A percentile compares a stretch with the other conserved stretches of the same genome.
Evolutionary conservation across 2,888 invertebrate species (phyloP).

Genomic region (Rhamphomyia laevipes): DNA sequence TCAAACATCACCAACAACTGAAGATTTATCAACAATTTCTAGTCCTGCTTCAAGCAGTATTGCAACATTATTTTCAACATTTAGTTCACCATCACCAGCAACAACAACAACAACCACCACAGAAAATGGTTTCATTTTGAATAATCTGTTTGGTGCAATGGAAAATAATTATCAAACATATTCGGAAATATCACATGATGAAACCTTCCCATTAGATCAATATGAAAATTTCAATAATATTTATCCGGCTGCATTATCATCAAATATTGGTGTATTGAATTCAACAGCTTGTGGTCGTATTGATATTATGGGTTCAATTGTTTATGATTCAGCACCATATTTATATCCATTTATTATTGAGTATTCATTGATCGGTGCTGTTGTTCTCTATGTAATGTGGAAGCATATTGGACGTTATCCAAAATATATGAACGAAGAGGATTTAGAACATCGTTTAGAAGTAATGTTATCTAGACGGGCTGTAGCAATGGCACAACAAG

Average conservation of each 20-base stretch:
- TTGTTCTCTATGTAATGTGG: conserved; percentile 95
- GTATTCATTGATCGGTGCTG: conserved; percentile 89
- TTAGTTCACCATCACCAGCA: conserved; percentile 23
- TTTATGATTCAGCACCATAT: conserved; percentile 86
- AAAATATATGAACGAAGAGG: conserved; percentile 64
- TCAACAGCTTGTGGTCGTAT: conserved; percentile 63
- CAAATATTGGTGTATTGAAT: conserved; percentile 38
- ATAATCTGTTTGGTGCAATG: conserved; percentile 31
- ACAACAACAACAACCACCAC: conserved; percentile 23
- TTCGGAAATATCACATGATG: conserved; percentile 33
- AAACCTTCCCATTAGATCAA: conserved; percentile 29
- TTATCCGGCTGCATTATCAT: conserved; percentile 47
- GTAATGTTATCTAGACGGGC: conserved; percentile 79
- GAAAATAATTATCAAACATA: conserved; percentile 36
- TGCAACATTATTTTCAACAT: conserved; percentile 25
- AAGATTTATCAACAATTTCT: conserved; percentile 9
- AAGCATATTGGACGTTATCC: conserved; percentile 84
- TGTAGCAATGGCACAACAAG: conserved; percentile 74
- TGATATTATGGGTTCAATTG: conserved; percentile 87
- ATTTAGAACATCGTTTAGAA: conserved; percentile 76
- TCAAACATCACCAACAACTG: conserved; percentile 21
- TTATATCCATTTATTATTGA: conserved; percentile 93
- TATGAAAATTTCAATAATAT: conserved; percentile 48
- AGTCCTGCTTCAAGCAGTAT: conserved; percentile 12
- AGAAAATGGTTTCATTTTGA: conserved; percentile 28